Conservation (phyloP, 1,140 invertebrate species). For the Zaprionus ghesquierei region DNA sequence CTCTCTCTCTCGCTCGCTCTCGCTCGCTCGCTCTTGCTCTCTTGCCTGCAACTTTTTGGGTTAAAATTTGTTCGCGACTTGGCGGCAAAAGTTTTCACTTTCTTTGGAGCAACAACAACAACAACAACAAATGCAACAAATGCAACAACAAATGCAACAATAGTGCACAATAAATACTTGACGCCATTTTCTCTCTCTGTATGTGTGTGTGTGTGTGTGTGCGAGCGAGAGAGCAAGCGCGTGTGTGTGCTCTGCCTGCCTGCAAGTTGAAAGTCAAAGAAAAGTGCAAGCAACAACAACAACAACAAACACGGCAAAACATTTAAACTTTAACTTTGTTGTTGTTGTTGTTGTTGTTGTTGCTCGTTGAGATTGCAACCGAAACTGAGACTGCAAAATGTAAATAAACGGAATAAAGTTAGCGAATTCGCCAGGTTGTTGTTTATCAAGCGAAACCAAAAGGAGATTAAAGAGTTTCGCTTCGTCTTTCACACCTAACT, state of each 20-base stretch:
- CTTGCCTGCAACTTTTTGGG: slow-evolving; percentile 40
- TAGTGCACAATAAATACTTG: slow-evolving; percentile 72
- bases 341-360: not conserved
- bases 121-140: slow-evolving; percentile 47
- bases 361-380: slow-evolving; percentile 29
- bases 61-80: slow-evolving; percentile 71
- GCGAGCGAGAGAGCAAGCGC: slow-evolving; percentile 6
- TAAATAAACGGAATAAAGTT: slow-evolving; percentile 1
- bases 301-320: slow-evolving; percentile 52
- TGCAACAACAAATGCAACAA: slow-evolving; percentile 21
- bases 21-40: not conserved
- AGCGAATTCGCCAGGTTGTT: not conserved
- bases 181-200: slow-evolving; percentile 55
- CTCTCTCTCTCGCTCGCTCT: not conserved
- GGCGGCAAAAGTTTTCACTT: slow-evolving; percentile 76
- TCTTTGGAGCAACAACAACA: slow-evolving; percentile 51
- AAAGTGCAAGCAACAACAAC: slow-evolving; percentile 58
- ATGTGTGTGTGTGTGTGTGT: slow-evolving; percentile 38
- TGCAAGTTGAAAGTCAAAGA: slow-evolving; percentile 70
- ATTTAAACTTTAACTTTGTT: slow-evolving; percentile 61
- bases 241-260: slow-evolving; percentile 3
- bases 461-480: not conserved
- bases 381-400: slow-evolving; percentile 1
- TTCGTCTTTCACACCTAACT: not conserved
- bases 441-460: not conserved